Evolutionary conservation across 2,888 invertebrate species (phyloP), one percentile per base, ranked within the genome.

Genomic region (Diarsia brunnea): DNA sequence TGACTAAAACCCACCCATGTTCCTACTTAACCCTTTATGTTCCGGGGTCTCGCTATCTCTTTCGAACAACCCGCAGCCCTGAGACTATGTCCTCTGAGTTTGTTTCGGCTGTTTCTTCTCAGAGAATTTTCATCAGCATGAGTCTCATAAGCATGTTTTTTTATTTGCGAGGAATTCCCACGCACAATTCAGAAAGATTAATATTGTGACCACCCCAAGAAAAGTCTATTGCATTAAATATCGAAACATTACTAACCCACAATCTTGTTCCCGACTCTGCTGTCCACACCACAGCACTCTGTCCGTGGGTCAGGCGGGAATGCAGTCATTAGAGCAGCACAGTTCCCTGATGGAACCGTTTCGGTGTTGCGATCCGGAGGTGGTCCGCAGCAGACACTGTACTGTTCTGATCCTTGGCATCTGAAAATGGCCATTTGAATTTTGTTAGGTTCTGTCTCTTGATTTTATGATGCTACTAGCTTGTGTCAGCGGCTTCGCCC

Each of bases 231-330:
- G 14, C 21, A 12, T 60, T 11, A 31, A 31, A 47, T 31, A 11
- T 61, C 5, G 0, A 47, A 53, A 71, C 11, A 53, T 77, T 77
- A 85, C 87, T 78, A 71, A 94, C 94, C 94, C 14, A 91, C 77
- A 60, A 95, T 95, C 83, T 90, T 93, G 47, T 93, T 91, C 0
- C 87, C 90, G 5, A 87, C 79, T 21, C 72, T 72, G 69, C 88
- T 89, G 53, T 95, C 93, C 0, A 90, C 58, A 0, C 95, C 95
- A 74, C 95, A 96, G 85, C 95, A 95, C 45, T 84, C 85, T 0
- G 89, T 88, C 0, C 51, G 72, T 0, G 91, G 91, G 8, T 92
- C 88, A 0, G 95, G 94, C 0, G 93, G 93, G 11, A 87, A 84
- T 4, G 91, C 89, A 8, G 85, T 84, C 45, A 90, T 77, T 5